These are phyloP conservation scores for Cosmorhoe ocellata DNA, from an alignment of 2,888 invertebrate species.

Conservation along the genomic window DNA sequence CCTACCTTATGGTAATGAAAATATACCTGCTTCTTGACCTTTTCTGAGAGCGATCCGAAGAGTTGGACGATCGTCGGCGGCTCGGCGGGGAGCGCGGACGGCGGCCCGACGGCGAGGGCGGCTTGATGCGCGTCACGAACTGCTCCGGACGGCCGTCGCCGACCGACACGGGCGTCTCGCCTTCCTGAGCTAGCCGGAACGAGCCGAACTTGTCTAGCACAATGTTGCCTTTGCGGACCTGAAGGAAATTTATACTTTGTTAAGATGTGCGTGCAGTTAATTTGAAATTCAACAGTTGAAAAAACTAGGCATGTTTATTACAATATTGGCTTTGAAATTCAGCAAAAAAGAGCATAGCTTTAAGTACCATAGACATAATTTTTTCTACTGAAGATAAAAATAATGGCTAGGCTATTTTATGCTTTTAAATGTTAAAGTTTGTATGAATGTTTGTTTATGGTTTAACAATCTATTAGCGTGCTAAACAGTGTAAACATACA, in stretches of 20 bases:
- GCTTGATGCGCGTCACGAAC: constrained; percentile 77
- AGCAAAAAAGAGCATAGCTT: no score
- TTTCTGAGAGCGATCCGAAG: constrained; percentile 63
- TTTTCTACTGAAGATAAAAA: no score
- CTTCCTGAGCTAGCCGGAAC: constrained; percentile 84
- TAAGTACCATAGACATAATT: no score
- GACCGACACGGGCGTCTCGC: constrained; percentile 73
- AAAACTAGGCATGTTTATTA: no score
- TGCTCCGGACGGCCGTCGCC: constrained; percentile 77
- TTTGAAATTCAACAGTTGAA: no score
- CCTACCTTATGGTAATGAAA: neutral
- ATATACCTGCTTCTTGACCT: constrained; percentile 68
- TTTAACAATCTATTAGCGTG: no score
- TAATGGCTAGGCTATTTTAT: no score
- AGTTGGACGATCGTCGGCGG: constrained; percentile 72
- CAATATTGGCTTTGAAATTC: no score
- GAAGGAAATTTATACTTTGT: constrained; percentile 21
- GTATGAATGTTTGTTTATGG: no score
- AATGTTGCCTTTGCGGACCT: constrained; percentile 81
- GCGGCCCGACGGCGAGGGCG: constrained; percentile 63
- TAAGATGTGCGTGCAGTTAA: no score
- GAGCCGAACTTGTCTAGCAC: constrained; percentile 89
- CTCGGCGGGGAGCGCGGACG: constrained; percentile 73
- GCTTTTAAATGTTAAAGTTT: no score
- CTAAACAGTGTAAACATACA: neutral